A percentile compares a stretch with the other conserved stretches of the same genome.
phyloP scores from a whole-genome alignment of 1,140 invertebrate genomes.

The Coptotermes formosanus region DNA sequence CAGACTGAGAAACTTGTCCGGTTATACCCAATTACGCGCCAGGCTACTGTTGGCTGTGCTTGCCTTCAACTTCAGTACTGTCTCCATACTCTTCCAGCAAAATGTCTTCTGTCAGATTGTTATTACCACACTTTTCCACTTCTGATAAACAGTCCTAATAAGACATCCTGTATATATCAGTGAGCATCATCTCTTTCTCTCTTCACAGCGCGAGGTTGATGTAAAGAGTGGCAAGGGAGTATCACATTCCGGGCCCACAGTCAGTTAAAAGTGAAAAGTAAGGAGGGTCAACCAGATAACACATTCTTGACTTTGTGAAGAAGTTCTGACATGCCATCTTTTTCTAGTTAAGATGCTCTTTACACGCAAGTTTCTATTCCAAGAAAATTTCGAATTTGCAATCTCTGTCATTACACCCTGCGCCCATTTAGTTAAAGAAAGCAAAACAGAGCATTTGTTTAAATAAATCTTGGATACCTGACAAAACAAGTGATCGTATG shows the following conservation, averaged over 20 bases:
- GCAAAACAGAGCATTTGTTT: neutral
- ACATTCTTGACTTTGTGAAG: neutral
- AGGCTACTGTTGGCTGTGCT: too few relatives aligned
- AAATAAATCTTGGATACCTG: neutral
- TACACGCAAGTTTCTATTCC: neutral
- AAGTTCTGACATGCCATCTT: too few relatives aligned
- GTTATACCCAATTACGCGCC: too few relatives aligned
- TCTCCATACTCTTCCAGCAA: too few relatives aligned
- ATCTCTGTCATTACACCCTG: neutral
- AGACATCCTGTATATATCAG: neutral
- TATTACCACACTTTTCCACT: too few relatives aligned
- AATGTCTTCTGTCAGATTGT: too few relatives aligned
- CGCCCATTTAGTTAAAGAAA: neutral
- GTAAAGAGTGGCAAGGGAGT: constrained; percentile 25
- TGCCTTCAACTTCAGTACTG: too few relatives aligned
- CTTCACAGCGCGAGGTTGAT: constrained; percentile 23
- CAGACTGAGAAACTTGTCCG: too few relatives aligned
- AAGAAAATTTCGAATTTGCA: neutral
- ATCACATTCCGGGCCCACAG: constrained; percentile 26
- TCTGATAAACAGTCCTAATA: neutral
- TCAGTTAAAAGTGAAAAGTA: neutral
- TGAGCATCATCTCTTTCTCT: neutral
- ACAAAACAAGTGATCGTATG: too few relatives aligned
- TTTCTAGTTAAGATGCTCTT: too few relatives aligned
- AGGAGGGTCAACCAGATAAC: neutral